Evolutionary conservation across 2,888 invertebrate species (phyloP).

Genomic region (Sisyra nigra): DNA sequence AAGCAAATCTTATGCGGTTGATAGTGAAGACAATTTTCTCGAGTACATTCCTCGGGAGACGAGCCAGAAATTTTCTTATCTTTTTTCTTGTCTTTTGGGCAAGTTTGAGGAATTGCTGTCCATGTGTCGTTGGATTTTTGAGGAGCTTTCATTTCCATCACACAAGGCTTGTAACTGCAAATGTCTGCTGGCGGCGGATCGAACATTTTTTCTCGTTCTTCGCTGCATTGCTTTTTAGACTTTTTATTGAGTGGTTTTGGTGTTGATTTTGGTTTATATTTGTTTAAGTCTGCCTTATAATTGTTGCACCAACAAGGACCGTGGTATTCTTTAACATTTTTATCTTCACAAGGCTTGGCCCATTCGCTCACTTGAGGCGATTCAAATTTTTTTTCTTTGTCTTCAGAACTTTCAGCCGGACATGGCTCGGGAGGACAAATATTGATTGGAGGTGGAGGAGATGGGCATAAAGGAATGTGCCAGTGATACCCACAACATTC

Average conservation of each 20-base stretch:
- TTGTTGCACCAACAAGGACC: not conserved
- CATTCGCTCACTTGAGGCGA: too few relatives aligned
- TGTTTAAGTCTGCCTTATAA: not conserved
- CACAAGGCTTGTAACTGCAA: not conserved
- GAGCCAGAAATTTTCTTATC: too few relatives aligned
- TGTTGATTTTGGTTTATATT: not conserved
- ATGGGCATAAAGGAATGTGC: too few relatives aligned
- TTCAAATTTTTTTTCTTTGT: too few relatives aligned
- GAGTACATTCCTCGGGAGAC: not conserved
- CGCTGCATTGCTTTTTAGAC: not conserved
- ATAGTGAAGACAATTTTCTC: slow-evolving; percentile 3
- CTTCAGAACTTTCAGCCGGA: too few relatives aligned
- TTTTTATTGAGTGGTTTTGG: not conserved
- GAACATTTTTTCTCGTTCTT: not conserved
- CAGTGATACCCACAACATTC: too few relatives aligned
- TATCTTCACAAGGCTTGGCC: too few relatives aligned
- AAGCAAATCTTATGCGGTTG: slow-evolving; percentile 14
- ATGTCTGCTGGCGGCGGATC: not conserved
- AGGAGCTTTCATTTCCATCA: not conserved
- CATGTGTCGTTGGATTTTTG: not conserved
- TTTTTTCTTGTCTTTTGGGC: not conserved
- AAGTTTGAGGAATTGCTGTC: not conserved
- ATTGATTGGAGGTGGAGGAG: too few relatives aligned
- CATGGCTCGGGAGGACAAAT: too few relatives aligned
- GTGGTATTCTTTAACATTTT: not conserved